These are phyloP conservation scores for Cnemophilus loriae DNA, from an alignment of 2,113 vertebrate genomes.

Conservation along the genomic window DNA sequence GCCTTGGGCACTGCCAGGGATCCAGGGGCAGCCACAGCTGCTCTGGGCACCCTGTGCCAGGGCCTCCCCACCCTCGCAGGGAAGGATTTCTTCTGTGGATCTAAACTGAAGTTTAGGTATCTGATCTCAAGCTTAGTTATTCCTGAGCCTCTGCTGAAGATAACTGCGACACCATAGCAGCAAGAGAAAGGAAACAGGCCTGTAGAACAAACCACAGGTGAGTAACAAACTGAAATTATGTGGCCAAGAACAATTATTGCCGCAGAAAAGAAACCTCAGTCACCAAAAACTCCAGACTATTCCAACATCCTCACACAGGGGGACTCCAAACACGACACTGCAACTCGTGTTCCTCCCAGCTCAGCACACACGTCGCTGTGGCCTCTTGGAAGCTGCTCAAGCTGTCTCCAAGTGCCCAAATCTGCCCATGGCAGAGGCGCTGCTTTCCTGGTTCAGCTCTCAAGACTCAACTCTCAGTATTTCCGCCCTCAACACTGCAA, in stretches of 20 bases:
- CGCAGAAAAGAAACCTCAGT: not conserved
- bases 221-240: not conserved
- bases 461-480: not conserved
- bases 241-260: not conserved
- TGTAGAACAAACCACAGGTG: not conserved
- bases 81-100: not conserved
- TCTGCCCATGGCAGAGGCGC: not conserved
- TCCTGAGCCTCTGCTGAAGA: not conserved
- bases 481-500: not conserved
- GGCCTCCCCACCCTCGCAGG: accelerated
- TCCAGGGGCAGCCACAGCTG: not conserved
- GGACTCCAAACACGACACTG: not conserved
- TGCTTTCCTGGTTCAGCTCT: not conserved
- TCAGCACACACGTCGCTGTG: accelerated
- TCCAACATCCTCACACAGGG: not conserved
- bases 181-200: not conserved
- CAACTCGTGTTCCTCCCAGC: not conserved
- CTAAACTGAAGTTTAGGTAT: not conserved
- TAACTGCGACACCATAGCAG: not conserved
- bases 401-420: not conserved
- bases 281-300: not conserved
- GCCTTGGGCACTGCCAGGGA: not conserved
- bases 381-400: not conserved
- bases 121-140: not conserved
- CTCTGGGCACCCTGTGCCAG: not conserved